phyloP scores from a whole-genome alignment of 2,888 invertebrate genomes.

The Pseudococcus jackbeardsleyi region DNA sequence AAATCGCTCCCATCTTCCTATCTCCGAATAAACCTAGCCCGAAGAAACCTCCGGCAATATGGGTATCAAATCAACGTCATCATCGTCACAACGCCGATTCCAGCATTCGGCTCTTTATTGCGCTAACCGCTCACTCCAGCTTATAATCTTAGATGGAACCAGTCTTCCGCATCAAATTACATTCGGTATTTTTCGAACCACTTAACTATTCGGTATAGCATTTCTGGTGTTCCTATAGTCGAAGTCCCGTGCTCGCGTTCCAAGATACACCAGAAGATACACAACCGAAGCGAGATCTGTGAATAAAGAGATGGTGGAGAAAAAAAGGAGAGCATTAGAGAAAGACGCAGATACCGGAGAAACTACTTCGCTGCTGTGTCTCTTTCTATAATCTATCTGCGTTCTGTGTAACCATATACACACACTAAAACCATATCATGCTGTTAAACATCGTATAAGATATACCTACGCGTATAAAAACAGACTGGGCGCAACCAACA shows the following conservation, averaged over 20 bases:
- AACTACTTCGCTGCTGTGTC: background rate
- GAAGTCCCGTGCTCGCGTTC: background rate
- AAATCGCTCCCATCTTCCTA: background rate
- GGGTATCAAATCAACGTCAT: background rate
- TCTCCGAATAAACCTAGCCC: background rate
- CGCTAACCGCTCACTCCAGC: background rate
- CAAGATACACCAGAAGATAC: background rate
- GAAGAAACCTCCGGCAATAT: background rate
- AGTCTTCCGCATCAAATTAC: slow-evolving; percentile 47
- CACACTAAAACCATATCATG: slow-evolving; percentile 20
- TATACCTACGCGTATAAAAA: background rate
- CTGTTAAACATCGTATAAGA: slow-evolving; percentile 8
- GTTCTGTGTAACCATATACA: background rate
- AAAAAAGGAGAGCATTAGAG: slow-evolving; percentile 9
- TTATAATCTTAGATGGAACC: slow-evolving; percentile 16
- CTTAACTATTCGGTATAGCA: slow-evolving; percentile 37
- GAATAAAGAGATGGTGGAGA: background rate
- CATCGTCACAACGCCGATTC: background rate
- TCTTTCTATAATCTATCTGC: background rate
- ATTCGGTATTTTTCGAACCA: slow-evolving; percentile 46
- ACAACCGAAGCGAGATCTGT: background rate
- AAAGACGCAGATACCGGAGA: background rate
- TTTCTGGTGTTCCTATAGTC: background rate
- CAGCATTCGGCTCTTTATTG: slow-evolving; percentile 5
- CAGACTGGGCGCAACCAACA: slow-evolving; percentile 33